Conservation (phyloP, 2,888 invertebrate species). For the Plemyria rubiginata region DNA sequence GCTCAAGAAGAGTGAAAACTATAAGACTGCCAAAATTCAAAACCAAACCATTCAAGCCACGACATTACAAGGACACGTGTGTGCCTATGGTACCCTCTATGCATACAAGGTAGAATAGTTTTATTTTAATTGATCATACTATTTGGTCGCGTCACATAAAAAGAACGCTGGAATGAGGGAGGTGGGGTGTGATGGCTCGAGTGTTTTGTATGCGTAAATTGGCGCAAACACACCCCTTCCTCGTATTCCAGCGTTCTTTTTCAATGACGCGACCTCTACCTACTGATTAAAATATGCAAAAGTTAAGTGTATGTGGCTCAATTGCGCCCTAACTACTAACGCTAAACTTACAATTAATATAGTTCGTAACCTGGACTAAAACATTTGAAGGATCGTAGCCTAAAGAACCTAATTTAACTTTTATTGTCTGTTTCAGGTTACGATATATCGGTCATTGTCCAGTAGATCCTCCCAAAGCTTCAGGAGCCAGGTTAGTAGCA, state of each 20-base stretch:
- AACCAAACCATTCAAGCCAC: constrained; percentile 62
- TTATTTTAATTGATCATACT: neutral
- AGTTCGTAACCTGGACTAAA: too few species aligned
- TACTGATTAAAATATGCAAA: too few species aligned
- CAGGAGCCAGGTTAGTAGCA: constrained; percentile 44
- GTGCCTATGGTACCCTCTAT: constrained; percentile 76
- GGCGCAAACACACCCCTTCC: too few species aligned
- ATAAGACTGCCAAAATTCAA: constrained; percentile 59
- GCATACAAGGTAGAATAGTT: constrained; percentile 64
- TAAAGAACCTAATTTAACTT: neutral
- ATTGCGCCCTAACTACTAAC: too few species aligned
- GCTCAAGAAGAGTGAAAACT: constrained; percentile 37
- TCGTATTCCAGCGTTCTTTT: too few species aligned
- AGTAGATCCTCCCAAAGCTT: constrained; percentile 47
- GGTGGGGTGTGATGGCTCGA: too few species aligned
- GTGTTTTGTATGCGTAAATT: too few species aligned
- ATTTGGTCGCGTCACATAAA: neutral
- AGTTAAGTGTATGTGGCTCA: too few species aligned
- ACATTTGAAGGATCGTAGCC: too few species aligned
- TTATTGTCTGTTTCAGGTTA: constrained; percentile 56
- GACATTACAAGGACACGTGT: constrained; percentile 65
- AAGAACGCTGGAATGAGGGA: too few species aligned
- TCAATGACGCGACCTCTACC: too few species aligned
- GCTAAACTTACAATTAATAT: too few species aligned
- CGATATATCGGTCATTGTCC: constrained; percentile 72